These are phyloP conservation scores for Hydropsyche tenuis DNA, from an alignment of 1,140 invertebrate species.

Conservation along the genomic window DNA sequence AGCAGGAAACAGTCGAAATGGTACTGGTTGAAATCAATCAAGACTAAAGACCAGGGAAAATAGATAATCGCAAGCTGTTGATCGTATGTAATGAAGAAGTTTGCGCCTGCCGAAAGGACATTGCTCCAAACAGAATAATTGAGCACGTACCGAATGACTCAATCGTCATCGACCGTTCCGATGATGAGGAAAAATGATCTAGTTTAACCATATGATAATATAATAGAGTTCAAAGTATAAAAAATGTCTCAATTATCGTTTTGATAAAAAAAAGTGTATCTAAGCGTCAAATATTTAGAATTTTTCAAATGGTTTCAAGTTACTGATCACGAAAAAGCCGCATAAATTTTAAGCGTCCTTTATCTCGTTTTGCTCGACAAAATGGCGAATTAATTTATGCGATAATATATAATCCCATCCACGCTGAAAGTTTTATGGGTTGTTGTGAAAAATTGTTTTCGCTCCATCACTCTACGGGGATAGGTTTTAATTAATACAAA, in stretches of 20 bases:
- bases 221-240: background rate
- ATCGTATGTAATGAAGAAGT: slow-evolving; percentile 2
- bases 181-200: too few species aligned
- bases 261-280: background rate
- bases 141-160: too few species aligned
- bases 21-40: slow-evolving; percentile 12
- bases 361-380: too few species aligned
- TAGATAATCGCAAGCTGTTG: background rate
- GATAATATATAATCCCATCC: slow-evolving; percentile 4
- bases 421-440: background rate
- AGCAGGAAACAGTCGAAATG: slow-evolving; percentile 14
- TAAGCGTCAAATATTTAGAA: background rate
- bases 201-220: too few species aligned
- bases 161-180: too few species aligned
- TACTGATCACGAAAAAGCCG: background rate
- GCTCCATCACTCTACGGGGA: background rate
- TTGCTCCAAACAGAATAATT: background rate
- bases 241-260: background rate
- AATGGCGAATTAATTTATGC: background rate
- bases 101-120: background rate
- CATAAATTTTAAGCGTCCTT: too few species aligned
- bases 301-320: background rate
- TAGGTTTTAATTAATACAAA: background rate
- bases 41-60: slow-evolving; percentile 17
- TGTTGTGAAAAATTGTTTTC: slow-evolving; percentile 4